Evolutionary conservation across 1,140 invertebrate genomes (phyloP).

Genomic region (Halesus radiatus): DNA sequence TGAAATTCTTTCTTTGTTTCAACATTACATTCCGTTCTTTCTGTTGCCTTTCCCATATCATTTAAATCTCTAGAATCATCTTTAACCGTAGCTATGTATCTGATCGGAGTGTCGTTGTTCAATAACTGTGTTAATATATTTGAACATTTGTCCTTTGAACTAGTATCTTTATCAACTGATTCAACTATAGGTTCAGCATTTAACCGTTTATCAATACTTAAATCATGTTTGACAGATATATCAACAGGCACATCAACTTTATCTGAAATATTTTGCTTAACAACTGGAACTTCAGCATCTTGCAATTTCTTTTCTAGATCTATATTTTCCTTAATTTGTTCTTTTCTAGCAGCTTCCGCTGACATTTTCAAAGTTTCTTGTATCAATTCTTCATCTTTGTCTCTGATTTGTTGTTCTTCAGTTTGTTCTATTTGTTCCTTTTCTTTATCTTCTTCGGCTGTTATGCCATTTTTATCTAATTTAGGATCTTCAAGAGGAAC

Average conservation of each 20-base stretch:
- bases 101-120: not conserved
- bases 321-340: not conserved
- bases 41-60: not conserved
- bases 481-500: not conserved
- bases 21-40: not conserved
- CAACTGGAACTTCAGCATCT: not conserved
- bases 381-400: not conserved
- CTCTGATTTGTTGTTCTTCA: not conserved
- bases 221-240: not conserved
- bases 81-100: not conserved
- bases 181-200: not conserved
- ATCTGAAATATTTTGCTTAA: not conserved
- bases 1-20: not conserved
- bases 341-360: not conserved
- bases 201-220: not conserved
- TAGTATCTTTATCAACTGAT: not conserved
- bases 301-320: no score
- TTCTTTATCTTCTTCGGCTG: not conserved
- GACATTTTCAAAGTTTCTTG: not conserved
- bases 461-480: not conserved
- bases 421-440: not conserved
- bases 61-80: not conserved
- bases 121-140: not conserved
- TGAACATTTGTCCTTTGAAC: not conserved
- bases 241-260: not conserved